Conservation (phyloP, 2,113 vertebrate genomes). For the Rhegmatorhina hoffmannsi region DNA sequence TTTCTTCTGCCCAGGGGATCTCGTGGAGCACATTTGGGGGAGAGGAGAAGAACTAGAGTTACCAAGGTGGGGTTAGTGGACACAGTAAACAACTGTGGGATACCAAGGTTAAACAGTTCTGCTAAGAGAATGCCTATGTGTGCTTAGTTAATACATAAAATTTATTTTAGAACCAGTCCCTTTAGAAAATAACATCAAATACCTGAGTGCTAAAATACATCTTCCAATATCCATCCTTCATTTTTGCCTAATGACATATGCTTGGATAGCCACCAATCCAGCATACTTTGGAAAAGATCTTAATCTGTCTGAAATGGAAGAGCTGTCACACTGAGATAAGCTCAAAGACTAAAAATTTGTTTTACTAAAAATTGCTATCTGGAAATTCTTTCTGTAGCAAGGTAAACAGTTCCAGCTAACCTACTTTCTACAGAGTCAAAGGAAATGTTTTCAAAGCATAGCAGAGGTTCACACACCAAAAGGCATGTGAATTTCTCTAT, state of each 20-base stretch:
- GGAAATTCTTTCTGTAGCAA: constrained; percentile 26
- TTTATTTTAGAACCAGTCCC: not conserved
- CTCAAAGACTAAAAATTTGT: not conserved
- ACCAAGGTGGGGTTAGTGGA: not conserved
- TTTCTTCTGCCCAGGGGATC: not conserved
- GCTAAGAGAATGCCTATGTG: not conserved
- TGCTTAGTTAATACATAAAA: not conserved
- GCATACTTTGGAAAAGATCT: constrained; percentile 7
- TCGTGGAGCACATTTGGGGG: not conserved
- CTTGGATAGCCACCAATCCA: constrained; percentile 43
- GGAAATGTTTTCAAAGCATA: constrained; percentile 37
- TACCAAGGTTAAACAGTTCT: not conserved
- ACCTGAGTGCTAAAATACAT: not conserved
- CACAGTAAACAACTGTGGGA: not conserved
- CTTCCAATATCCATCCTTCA: constrained; percentile 3
- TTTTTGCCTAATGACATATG: constrained; percentile 52
- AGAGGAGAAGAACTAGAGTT: not conserved
- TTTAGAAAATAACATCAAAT: not conserved
- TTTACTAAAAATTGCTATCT: constrained; percentile 38
- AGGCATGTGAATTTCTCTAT: not conserved
- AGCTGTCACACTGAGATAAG: constrained; percentile 54
- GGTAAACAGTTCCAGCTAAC: constrained; percentile 50
- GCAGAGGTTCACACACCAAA: not conserved
- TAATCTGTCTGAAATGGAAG: constrained; percentile 48
- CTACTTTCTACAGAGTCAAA: constrained; percentile 21